Base-by-base conservation (phyloP, 1,140 invertebrate genomes). In the Forficula auricularia region DNA sequence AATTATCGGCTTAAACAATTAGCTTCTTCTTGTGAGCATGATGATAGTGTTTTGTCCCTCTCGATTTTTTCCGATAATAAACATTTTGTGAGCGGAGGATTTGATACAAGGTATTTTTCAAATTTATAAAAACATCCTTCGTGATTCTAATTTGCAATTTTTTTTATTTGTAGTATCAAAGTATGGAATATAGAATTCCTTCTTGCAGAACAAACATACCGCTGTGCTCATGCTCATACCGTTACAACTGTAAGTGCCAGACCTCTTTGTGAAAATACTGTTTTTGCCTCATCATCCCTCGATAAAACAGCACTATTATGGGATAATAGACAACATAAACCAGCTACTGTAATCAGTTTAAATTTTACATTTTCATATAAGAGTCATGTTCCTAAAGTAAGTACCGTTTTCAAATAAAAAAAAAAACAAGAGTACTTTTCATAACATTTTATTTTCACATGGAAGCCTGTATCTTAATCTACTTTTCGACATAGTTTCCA, bases 311-410 rank as follows among this genome's bases (percentile, higher is more conserved):
- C 40, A 14, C 15, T 52, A 10, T 12, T 52, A 10, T 52, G 51
- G 53, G 53, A 54, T 41, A 35, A 44, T 6, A 35, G 51, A 36
- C 44, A 49, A 30, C 22, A 43, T 6, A 54, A 52, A 49, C 53
- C 53, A 38, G 53, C 53, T 6, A 33, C 42, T 38, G 49, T 49
- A 49, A 40, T 41, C 38, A 18, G 20, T 8, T 6, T 9, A 8
- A 13, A 31, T 43, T 3, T 18, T 46, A 38, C 9, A 6, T n/a
- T 16, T 10, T 36, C 13, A 6, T 32, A 30, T 16, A 9, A 9
- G 7, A 40, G n/a, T 40, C 7, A 42, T 41, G 8, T 19, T 14
- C 42, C 3, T 20, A 19, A 19, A 18, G 8, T 13, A 6, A 42
- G 12, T 12, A 14, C n/a, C 15, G n/a, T 41, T 40, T 37, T 15